phyloP scores from a whole-genome alignment of 2,888 invertebrate species.

The Rhogogaster chlorosoma region DNA sequence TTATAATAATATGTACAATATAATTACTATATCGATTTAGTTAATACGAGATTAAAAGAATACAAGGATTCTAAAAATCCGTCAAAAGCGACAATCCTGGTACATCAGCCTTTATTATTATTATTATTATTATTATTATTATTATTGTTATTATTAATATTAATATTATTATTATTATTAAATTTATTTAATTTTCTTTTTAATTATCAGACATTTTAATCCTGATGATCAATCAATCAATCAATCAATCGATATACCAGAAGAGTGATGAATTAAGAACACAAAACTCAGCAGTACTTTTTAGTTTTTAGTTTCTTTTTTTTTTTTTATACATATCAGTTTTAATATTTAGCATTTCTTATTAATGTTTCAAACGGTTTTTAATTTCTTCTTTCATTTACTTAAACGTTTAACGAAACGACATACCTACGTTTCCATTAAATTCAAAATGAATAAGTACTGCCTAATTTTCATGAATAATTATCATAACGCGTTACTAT shows the following conservation, averaged over 20 bases:
- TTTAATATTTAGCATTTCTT: not conserved
- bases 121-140: not conserved
- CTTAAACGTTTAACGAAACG: constrained; percentile 4
- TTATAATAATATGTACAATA: constrained; percentile 24
- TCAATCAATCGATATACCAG: constrained; percentile 2
- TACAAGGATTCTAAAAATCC: not conserved
- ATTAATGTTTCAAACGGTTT: not conserved
- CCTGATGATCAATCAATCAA: not conserved
- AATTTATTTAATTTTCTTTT: not conserved
- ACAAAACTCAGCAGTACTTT: not conserved
- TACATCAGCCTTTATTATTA: not conserved
- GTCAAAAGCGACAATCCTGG: constrained; percentile 14
- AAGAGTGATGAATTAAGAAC: constrained; percentile 14
- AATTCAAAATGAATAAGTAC: not conserved
- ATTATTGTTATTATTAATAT: not conserved
- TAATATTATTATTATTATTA: too few relatives aligned
- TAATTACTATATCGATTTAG: not conserved
- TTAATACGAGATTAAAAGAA: constrained; percentile 1
- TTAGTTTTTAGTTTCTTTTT: not conserved
- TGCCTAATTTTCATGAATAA: constrained; percentile 1
- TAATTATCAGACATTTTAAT: not conserved
- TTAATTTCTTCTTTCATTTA: not conserved
- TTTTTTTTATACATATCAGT: not conserved
- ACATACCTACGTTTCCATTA: not conserved
- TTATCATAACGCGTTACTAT: not conserved